Percentiles rank a stretch among this genome's conserved stretches.
Conservation (phyloP, 2,888 invertebrate genomes). For the Sepioteuthis lessoniana region DNA sequence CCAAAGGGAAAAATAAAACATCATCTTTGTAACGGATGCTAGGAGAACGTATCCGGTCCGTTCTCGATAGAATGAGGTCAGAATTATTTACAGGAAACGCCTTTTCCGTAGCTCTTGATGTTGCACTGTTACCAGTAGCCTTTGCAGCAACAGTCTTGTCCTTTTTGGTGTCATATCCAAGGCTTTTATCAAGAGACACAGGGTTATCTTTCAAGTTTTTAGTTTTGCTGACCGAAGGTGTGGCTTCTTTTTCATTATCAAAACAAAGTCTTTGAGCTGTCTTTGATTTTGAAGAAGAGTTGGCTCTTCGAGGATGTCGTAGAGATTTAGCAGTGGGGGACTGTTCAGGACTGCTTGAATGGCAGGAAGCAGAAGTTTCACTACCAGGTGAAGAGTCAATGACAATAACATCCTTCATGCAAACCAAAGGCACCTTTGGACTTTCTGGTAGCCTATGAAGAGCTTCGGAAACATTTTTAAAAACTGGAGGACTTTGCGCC, state of each 20-base stretch:
- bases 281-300: conserved; percentile 8
- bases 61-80: not conserved
- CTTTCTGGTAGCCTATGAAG: conserved; percentile 35
- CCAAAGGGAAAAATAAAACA: conserved; percentile 44
- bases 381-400: conserved; percentile 35
- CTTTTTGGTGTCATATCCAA: not conserved
- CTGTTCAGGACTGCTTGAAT: not conserved
- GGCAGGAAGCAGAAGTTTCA: not conserved
- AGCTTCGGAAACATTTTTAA: conserved; percentile 42
- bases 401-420: conserved; percentile 45
- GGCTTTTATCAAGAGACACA: not conserved
- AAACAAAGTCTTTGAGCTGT: conserved; percentile 40
- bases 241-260: conserved; percentile 13
- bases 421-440: conserved; percentile 47
- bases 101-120: not conserved
- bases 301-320: not conserved
- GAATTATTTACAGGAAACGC: not conserved
- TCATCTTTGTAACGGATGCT: conserved; percentile 46
- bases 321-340: not conserved
- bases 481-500: conserved; percentile 44
- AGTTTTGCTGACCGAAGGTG: not conserved
- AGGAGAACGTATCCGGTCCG: conserved; percentile 43
- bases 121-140: not conserved
- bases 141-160: not conserved
- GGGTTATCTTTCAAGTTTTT: not conserved